Conservation (phyloP, 2,113 vertebrate species). For the Pomatostomus ruficeps region DNA sequence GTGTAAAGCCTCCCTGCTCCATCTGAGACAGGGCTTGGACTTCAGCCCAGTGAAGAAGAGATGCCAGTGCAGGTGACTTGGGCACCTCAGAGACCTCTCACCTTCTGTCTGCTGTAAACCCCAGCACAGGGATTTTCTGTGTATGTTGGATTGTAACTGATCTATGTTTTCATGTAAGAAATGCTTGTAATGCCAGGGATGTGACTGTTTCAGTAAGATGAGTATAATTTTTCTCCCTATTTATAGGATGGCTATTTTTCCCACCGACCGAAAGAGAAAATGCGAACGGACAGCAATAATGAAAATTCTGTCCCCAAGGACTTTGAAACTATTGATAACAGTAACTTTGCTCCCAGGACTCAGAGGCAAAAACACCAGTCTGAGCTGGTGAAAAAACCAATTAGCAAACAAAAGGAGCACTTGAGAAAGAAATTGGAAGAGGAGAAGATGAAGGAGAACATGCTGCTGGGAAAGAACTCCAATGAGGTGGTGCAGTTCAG, state of each 20-base stretch:
- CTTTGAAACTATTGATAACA: constrained; percentile 97
- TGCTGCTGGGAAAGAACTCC: constrained; percentile 73
- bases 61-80: not conserved
- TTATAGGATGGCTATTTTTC: constrained; percentile 90
- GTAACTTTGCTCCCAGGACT: constrained; percentile 90
- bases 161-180: not conserved
- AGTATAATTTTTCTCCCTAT: constrained; percentile 32
- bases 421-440: constrained; percentile 80
- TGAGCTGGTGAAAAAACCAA: constrained; percentile 69
- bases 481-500: constrained; percentile 75
- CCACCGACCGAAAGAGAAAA: constrained; percentile 92
- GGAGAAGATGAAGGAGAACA: constrained; percentile 72
- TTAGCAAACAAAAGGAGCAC: constrained; percentile 79
- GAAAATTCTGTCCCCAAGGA: constrained; percentile 98
- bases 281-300: constrained; percentile 94
- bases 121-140: not conserved
- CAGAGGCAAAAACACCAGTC: constrained; percentile 83
- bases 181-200: not conserved
- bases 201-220: not conserved
- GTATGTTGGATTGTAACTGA: not conserved
- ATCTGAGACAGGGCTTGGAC: not conserved
- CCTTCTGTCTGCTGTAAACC: not conserved
- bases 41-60: not conserved
- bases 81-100: not conserved
- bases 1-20: not conserved